A percentile compares a stretch with the other conserved stretches of the same genome.
Evolutionary conservation across 1,140 invertebrate genomes (phyloP).

Genomic region (Parapsyche elsis): DNA sequence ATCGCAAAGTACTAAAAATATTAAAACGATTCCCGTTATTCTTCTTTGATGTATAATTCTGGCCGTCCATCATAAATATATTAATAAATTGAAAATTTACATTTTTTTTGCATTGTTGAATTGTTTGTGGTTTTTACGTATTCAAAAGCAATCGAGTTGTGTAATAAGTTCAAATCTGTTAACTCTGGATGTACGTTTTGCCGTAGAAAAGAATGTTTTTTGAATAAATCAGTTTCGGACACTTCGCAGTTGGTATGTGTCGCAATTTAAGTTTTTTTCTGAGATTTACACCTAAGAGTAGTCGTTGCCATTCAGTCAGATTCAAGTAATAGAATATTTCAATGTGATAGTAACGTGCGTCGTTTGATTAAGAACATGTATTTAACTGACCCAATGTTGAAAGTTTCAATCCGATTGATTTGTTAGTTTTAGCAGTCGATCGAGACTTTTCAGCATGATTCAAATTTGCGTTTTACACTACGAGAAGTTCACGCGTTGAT

Average conservation of each 20-base stretch:
- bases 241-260: conserved; percentile 44
- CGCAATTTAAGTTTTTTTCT: not conserved
- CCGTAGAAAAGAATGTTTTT: conserved; percentile 21
- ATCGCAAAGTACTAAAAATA: no score
- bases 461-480: no score
- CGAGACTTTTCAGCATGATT: no score
- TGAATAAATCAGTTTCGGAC: conserved; percentile 32
- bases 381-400: not conserved
- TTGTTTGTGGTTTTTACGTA: not conserved
- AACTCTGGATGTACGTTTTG: not conserved
- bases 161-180: not conserved
- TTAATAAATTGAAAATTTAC: not conserved
- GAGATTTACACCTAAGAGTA: conserved; percentile 16
- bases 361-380: not conserved
- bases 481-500: not conserved
- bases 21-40: no score
- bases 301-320: conserved; percentile 14
- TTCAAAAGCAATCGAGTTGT: not conserved
- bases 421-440: no score
- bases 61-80: not conserved
- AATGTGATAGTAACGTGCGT: conserved; percentile 14
- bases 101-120: not conserved
- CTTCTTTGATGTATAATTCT: no score
- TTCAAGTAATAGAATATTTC: conserved; percentile 10
- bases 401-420: no score